These are phyloP conservation scores for Sceloporus tristichus DNA, from an alignment of 2,113 vertebrate species.

Conservation along the genomic window DNA sequence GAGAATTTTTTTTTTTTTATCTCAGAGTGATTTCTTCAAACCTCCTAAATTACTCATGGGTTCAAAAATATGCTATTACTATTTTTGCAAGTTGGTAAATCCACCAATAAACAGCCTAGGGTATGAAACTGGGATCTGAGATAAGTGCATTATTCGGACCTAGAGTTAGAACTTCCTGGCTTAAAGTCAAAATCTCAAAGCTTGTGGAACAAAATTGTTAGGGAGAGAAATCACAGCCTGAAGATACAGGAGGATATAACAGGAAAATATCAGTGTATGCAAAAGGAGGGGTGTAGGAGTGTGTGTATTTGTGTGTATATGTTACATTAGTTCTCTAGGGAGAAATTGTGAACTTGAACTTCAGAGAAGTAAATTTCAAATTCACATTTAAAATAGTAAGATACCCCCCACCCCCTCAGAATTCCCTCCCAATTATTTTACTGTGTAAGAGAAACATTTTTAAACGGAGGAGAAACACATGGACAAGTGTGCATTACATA, in stretches of 20 bases:
- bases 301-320: not conserved
- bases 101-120: not conserved
- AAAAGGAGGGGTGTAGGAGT: not conserved
- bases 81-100: slow-evolving; percentile 30
- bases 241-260: not conserved
- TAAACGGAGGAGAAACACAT: not conserved
- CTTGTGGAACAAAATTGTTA: slow-evolving; percentile 1
- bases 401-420: not conserved
- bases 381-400: not conserved
- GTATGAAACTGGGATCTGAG: slow-evolving; percentile 34
- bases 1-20: not conserved
- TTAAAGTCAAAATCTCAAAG: slow-evolving; percentile 24
- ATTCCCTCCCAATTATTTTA: not conserved
- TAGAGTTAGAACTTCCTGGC: not conserved
- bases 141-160: not conserved
- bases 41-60: not conserved
- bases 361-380: not conserved
- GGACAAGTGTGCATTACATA: not conserved
- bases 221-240: slow-evolving; percentile 37
- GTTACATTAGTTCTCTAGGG: not conserved
- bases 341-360: not conserved
- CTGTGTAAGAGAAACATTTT: not conserved
- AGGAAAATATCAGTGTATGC: slow-evolving; percentile 25
- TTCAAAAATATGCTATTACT: not conserved
- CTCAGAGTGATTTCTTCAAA: not conserved